These are phyloP conservation scores for Vidua macroura DNA, from an alignment of 2,113 vertebrate genomes.

Conservation along the genomic window DNA sequence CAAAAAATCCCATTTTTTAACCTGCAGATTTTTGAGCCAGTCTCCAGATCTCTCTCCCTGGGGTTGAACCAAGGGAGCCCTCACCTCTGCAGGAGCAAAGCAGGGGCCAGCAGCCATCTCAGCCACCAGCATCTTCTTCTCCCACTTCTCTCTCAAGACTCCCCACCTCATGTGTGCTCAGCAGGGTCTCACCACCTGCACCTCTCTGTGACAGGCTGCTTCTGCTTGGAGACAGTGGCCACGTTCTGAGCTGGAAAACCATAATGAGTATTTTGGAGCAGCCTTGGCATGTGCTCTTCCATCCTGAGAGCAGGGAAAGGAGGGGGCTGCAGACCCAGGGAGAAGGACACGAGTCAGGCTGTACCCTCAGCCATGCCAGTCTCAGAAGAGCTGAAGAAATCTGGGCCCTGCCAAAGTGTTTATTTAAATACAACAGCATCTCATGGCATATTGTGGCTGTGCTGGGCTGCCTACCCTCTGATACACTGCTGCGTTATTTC, in stretches of 20 bases:
- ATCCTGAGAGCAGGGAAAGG: not conserved
- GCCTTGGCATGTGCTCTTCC: not conserved
- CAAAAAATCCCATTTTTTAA: fast-evolving
- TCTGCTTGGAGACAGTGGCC: not conserved
- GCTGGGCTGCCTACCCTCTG: not conserved
- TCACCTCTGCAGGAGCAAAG: not conserved
- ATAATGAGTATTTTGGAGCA: fast-evolving
- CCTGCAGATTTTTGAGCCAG: not conserved
- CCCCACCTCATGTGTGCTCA: not conserved
- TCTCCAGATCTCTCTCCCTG: not conserved
- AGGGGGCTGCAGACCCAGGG: not conserved
- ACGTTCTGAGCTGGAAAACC: not conserved
- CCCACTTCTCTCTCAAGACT: not conserved
- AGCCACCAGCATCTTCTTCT: not conserved
- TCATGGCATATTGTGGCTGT: not conserved
- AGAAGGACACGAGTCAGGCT: not conserved
- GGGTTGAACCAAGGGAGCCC: not conserved
- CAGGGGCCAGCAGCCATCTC: not conserved
- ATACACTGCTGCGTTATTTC: conserved; percentile 1
- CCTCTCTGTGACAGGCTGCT: not conserved
- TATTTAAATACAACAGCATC: not conserved
- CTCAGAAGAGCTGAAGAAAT: not conserved
- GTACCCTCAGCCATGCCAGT: not conserved
- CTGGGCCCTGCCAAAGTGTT: not conserved
- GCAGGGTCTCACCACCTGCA: not conserved